A percentile compares a stretch with the other conserved stretches of the same genome.
Evolutionary conservation across 2,113 vertebrate species (phyloP).

Genomic region (Thalassoma bifasciatum): DNA sequence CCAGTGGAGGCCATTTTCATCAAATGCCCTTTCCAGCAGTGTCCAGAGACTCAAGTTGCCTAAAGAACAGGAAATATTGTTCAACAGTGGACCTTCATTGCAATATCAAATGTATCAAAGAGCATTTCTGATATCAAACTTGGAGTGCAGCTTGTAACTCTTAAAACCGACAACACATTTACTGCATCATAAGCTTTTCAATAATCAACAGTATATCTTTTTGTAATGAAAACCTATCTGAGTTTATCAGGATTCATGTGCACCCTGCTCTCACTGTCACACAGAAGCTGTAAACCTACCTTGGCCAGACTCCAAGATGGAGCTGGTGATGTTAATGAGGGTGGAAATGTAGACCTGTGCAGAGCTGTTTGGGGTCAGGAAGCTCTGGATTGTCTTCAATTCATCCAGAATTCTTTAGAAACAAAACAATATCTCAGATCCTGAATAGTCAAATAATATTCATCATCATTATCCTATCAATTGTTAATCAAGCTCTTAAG

Average conservation of each 20-base stretch:
- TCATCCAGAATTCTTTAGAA: constrained; percentile 74
- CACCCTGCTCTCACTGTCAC: constrained; percentile 22
- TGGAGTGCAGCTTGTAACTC: no score
- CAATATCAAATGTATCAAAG: no score
- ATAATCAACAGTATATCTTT: no score
- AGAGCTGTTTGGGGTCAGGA: constrained; percentile 67
- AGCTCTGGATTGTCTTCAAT: constrained; percentile 62
- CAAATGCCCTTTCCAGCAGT: no score
- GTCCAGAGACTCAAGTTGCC: no score
- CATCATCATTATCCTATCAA: background rate
- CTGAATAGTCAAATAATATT: no score
- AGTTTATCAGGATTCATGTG: constrained; percentile 42
- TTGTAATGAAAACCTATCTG: constrained; percentile 20
- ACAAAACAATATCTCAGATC: constrained; percentile 31
- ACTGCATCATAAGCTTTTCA: no score
- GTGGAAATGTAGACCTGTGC: constrained; percentile 59
- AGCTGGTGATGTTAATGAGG: constrained; percentile 63
- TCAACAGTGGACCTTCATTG: no score
- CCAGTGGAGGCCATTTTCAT: no score
- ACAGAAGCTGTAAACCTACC: constrained; percentile 70
- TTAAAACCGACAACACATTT: no score
- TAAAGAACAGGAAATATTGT: background rate
- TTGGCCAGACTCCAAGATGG: constrained; percentile 65
- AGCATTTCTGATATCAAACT: no score
- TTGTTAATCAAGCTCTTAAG: no score